Conservation (phyloP, 2,113 vertebrate species). For the Anguilla rostrata region DNA sequence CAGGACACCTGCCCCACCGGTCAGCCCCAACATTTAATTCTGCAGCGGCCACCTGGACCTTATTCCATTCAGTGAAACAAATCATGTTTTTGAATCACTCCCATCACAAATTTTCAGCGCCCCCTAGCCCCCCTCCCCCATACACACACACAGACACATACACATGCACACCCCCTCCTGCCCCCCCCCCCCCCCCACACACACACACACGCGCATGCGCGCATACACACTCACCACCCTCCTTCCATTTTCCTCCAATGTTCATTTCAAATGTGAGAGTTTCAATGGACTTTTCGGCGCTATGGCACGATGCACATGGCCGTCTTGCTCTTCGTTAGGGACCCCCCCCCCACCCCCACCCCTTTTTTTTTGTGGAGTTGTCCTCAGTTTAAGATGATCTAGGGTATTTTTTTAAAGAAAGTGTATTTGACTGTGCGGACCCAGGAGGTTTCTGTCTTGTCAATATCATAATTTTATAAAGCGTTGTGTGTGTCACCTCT, state of each 20-base stretch:
- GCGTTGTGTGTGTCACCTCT: slow-evolving; percentile 28
- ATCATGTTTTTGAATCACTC: not conserved
- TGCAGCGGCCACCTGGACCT: not conserved
- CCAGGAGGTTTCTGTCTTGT: slow-evolving; percentile 57
- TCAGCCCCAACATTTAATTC: not conserved
- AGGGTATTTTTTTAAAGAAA: slow-evolving; percentile 54
- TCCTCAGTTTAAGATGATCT: slow-evolving; percentile 35
- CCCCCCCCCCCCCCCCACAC: not conserved
- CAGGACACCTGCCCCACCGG: not conserved
- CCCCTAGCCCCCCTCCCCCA: not conserved
- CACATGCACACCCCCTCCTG: not conserved
- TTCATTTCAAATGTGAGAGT: not conserved
- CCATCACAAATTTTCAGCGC: not conserved
- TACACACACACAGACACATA: not conserved
- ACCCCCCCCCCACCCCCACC: not conserved
- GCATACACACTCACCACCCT: not conserved
- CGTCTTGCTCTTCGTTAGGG: not conserved
- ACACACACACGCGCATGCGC: not conserved
- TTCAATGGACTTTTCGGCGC: not conserved
- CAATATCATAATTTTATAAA: slow-evolving; percentile 32
- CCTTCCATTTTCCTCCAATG: not conserved
- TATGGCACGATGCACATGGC: not conserved
- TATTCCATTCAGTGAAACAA: not conserved
- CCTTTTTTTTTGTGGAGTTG: not conserved
- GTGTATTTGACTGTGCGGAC: slow-evolving; percentile 72